These are phyloP conservation scores for Penaeus japonicus DNA, from an alignment of 1,140 invertebrate genomes.

Conservation along the genomic window DNA sequence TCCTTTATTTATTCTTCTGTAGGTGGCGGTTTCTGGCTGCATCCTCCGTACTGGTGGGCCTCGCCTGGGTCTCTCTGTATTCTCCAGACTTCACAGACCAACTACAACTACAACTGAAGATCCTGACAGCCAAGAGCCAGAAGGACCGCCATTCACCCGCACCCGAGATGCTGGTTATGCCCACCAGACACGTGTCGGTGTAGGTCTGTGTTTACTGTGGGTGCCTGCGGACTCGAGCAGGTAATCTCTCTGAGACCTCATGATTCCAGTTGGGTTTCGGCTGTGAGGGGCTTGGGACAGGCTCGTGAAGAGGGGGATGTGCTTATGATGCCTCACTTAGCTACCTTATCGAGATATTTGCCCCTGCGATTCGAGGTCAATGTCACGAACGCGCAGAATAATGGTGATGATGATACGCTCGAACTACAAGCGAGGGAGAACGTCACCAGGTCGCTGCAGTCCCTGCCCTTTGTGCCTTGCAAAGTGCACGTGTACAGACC, in stretches of 20 bases:
- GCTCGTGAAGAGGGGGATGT: not conserved
- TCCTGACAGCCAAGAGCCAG: no score
- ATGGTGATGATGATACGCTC: no score
- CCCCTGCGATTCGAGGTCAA: not conserved
- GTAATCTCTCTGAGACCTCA: not conserved
- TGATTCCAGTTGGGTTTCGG: slow-evolving; percentile 8
- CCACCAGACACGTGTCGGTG: slow-evolving; percentile 20
- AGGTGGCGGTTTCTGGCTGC: no score
- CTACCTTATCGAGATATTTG: slow-evolving; percentile 35
- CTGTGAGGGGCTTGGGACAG: not conserved
- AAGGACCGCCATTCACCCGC: not conserved
- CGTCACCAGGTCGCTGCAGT: not conserved
- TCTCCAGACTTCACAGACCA: no score
- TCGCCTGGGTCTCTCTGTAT: no score
- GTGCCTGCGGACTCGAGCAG: slow-evolving; percentile 25
- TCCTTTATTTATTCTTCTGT: no score
- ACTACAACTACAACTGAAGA: no score
- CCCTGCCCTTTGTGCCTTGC: slow-evolving; percentile 27
- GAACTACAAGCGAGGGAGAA: not conserved
- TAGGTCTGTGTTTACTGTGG: slow-evolving; percentile 38
- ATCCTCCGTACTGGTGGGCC: no score
- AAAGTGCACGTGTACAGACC: slow-evolving; percentile 38
- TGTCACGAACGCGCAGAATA: not conserved
- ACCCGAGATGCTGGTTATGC: not conserved
- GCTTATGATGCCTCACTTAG: slow-evolving; percentile 24